Base-by-base conservation (phyloP, 2,888 invertebrate genomes). In the Mythimna pallens region DNA sequence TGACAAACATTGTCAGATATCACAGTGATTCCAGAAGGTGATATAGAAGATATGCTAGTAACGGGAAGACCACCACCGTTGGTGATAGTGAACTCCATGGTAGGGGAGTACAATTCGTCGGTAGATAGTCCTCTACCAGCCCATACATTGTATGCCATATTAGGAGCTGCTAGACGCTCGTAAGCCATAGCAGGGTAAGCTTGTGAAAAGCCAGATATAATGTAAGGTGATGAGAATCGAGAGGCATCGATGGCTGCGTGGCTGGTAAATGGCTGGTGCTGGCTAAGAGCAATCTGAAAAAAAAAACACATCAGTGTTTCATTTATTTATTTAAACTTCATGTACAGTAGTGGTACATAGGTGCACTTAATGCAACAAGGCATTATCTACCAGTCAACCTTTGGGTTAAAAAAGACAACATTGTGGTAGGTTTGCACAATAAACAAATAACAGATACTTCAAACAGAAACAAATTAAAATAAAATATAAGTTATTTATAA, bases 1-100 rank as follows among this genome's bases (percentile, higher is more conserved):
- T 92, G 92, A 63, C 88, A 89, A 0, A 78, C 81, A 64, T 93
- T 93, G 12, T 93, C 92, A 47, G 93, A 92, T 2, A 85, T 68
- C 14, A 93, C 86, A 2, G 87, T 82, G n/a, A 93, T 82, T 2
- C 93, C 93, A 20, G 82, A 83, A 10, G 92, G 91, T 3, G 89
- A 70, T 47, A 89, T 76, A 5, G 88, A 87, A 6, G 93, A 93
- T 0, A 81, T 70, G 70, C 93, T 92, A 72, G 87, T 75, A 1
- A 91, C 83, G 9, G 88, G 82, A 20, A 93, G 87, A 22, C 89
- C 89, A 10, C 90, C 92, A 0, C 92, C 92, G 40, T 83, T 89
- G 22, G 89, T 89, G 12, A 89, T 66, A 7, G 88, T 88, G 17
- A 89, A 64, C 3, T 85, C 85, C 4, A 86, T 85, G 10, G 83